Evolutionary conservation across 2,113 vertebrate genomes (phyloP).

Genomic region (Macquaria australasica): DNA sequence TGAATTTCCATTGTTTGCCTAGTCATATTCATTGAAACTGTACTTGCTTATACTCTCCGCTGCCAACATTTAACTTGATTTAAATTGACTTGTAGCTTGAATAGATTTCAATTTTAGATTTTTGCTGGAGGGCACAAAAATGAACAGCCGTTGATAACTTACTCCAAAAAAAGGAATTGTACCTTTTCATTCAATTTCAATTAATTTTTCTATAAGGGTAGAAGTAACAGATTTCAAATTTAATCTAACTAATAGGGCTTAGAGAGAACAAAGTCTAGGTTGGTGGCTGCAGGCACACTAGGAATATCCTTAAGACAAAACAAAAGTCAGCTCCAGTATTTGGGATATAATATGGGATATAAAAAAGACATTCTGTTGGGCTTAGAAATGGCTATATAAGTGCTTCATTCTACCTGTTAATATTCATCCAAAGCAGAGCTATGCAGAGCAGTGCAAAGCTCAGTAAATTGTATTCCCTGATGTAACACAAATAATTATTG

Average conservation of each 20-base stretch:
- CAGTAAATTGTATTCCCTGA: slow-evolving; percentile 3
- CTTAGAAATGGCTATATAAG: slow-evolving; percentile 17
- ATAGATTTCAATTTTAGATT: slow-evolving; percentile 61
- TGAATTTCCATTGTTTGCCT: slow-evolving; percentile 39
- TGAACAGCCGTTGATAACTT: slow-evolving; percentile 38
- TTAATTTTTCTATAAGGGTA: slow-evolving; percentile 45
- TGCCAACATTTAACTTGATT: slow-evolving; percentile 44
- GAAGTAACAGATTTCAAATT: slow-evolving; percentile 57
- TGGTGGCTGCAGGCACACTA: slow-evolving; percentile 22
- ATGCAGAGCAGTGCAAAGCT: not conserved
- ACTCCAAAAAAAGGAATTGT: slow-evolving; percentile 20
- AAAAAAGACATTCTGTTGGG: slow-evolving; percentile 19
- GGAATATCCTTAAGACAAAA: slow-evolving; percentile 48
- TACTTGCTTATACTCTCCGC: slow-evolving; percentile 18
- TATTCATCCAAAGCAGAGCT: slow-evolving; percentile 13
- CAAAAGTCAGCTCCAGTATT: slow-evolving; percentile 22
- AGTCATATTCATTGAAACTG: slow-evolving; percentile 6
- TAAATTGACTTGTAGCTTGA: slow-evolving; percentile 52
- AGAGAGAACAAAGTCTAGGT: slow-evolving; percentile 43
- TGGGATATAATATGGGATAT: slow-evolving; percentile 28
- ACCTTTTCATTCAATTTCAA: slow-evolving; percentile 55
- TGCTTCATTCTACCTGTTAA: slow-evolving; percentile 21
- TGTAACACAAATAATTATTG: slow-evolving; percentile 22
- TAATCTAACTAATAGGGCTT: slow-evolving; percentile 53
- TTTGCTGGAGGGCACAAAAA: slow-evolving; percentile 30